phyloP scores from a whole-genome alignment of 2,888 invertebrate genomes.

The Himalopsyche kuldschensis region DNA sequence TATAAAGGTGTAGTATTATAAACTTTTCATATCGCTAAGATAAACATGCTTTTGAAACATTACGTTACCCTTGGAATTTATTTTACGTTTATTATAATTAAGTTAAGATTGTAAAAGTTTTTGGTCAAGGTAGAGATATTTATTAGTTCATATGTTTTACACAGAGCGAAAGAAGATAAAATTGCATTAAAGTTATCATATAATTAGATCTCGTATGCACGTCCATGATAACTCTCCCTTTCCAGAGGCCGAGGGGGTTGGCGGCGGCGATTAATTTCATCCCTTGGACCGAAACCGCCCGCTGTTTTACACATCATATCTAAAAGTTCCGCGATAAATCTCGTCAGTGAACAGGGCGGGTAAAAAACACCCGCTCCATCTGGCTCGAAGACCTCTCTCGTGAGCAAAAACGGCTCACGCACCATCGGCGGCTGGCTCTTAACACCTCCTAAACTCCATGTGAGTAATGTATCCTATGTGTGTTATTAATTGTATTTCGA shows the following conservation, averaged over 20 bases:
- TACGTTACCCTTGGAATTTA: too few species aligned
- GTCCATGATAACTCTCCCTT: neutral
- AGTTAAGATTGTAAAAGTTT: too few species aligned
- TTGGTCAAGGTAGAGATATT: too few species aligned
- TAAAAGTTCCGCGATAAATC: slow-evolving; percentile 33
- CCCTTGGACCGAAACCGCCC: neutral
- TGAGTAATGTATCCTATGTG: neutral
- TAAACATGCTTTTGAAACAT: too few species aligned
- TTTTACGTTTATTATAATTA: too few species aligned
- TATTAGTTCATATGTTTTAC: too few species aligned
- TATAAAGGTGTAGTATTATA: too few species aligned
- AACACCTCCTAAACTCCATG: neutral
- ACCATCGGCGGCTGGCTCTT: neutral
- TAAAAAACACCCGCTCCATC: neutral
- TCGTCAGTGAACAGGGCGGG: neutral
- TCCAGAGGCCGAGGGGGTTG: neutral
- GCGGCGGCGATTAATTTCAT: slow-evolving; percentile 27
- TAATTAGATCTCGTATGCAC: neutral
- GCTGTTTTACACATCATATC: slow-evolving; percentile 22
- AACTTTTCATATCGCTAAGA: too few species aligned
- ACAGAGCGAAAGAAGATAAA: too few species aligned
- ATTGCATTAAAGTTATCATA: neutral
- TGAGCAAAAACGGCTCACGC: neutral
- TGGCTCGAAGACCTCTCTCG: neutral
- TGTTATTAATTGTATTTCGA: neutral